These are phyloP conservation scores for Proales similis DNA, from an alignment of 1,140 invertebrate species.

Conservation along the genomic window DNA sequence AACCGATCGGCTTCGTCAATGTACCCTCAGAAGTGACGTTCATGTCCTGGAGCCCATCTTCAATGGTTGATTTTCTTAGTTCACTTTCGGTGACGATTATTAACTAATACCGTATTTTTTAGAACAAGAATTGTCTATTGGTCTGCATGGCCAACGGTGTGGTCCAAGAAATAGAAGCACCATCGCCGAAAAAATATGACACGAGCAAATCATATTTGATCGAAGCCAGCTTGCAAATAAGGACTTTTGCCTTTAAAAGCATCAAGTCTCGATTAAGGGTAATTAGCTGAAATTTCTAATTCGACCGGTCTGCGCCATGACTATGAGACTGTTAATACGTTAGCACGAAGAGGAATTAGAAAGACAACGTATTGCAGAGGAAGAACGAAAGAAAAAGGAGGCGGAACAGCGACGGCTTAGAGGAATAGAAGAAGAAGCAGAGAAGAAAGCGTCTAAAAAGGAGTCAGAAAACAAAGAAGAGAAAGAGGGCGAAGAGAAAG, in stretches of 20 bases:
- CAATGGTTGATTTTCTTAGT: constrained; percentile 45
- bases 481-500: constrained; percentile 39
- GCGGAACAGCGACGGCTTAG: constrained; percentile 41
- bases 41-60: constrained; percentile 48
- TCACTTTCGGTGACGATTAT: neutral
- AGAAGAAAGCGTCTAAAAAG: constrained; percentile 42
- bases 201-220: constrained; percentile 48
- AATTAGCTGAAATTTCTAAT: constrained; percentile 36
- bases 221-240: constrained; percentile 42
- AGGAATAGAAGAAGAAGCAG: constrained; percentile 42
- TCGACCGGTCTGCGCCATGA: neutral
- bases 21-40: constrained; percentile 45
- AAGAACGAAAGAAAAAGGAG: constrained; percentile 55
- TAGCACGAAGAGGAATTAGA: constrained; percentile 53
- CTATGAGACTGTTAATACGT: constrained; percentile 1
- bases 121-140: constrained; percentile 45
- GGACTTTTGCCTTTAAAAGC: constrained; percentile 46
- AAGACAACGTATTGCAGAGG: constrained; percentile 52
- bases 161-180: constrained; percentile 47
- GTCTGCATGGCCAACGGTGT: constrained; percentile 47
- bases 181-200: constrained; percentile 46
- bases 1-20: constrained; percentile 51
- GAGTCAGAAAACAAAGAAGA: constrained; percentile 37
- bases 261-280: constrained; percentile 50
- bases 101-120: constrained; percentile 13